phyloP scores from a whole-genome alignment of 1,140 invertebrate genomes.

The Drosophila parabipectinata region DNA sequence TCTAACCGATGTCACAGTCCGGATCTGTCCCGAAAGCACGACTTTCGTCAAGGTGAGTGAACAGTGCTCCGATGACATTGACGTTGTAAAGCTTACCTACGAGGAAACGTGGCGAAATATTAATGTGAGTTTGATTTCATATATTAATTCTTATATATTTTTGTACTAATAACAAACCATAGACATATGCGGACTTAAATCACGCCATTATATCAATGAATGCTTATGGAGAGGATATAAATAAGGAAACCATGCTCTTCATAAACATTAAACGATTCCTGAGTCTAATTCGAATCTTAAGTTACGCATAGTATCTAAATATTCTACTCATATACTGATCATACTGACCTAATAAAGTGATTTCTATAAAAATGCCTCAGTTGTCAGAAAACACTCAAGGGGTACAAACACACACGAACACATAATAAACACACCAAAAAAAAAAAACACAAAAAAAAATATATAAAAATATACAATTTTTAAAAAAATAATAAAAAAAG shows the following conservation, averaged over 20 bases:
- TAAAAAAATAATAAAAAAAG: background rate
- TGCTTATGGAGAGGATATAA: slow-evolving; percentile 46
- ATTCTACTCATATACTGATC: slow-evolving; percentile 7
- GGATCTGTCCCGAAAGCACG: slow-evolving; percentile 57
- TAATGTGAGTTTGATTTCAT: slow-evolving; percentile 31
- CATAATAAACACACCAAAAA: background rate
- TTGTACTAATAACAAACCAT: background rate
- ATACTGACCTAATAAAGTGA: background rate
- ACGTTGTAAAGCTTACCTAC: slow-evolving; percentile 55
- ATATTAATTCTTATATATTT: background rate
- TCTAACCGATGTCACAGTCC: slow-evolving; percentile 35
- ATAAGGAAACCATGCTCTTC: slow-evolving; percentile 50
- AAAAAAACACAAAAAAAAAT: slow-evolving; percentile 3
- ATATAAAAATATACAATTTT: slow-evolving; percentile 8
- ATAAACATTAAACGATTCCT: slow-evolving; percentile 49
- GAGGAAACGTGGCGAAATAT: slow-evolving; percentile 70
- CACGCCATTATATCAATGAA: slow-evolving; percentile 62
- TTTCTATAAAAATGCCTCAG: slow-evolving; percentile 8
- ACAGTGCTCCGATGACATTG: slow-evolving; percentile 61
- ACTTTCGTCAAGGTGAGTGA: slow-evolving; percentile 72
- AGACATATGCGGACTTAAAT: slow-evolving; percentile 67
- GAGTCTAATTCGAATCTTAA: slow-evolving; percentile 53
- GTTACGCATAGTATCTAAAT: slow-evolving; percentile 55
- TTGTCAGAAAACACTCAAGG: slow-evolving; percentile 16
- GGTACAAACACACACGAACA: slow-evolving; percentile 13